phyloP scores from a whole-genome alignment of 2,888 invertebrate species.

The Drosophila leonis region DNA sequence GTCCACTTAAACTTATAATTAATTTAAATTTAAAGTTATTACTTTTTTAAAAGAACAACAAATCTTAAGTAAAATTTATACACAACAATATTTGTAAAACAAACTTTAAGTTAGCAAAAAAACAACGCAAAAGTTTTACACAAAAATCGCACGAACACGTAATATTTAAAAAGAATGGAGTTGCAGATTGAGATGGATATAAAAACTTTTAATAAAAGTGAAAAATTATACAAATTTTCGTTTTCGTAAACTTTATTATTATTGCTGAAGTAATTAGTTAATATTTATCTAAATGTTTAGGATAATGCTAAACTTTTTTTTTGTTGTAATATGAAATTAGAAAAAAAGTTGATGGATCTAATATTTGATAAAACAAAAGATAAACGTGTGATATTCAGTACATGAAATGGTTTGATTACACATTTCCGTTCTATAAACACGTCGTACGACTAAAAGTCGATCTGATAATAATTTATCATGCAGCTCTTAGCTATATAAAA shows the following conservation, averaged over 20 bases:
- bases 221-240: slow-evolving; percentile 28
- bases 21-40: slow-evolving; percentile 76
- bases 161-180: slow-evolving; percentile 57
- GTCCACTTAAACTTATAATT: slow-evolving; percentile 64
- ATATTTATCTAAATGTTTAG: neutral
- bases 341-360: neutral
- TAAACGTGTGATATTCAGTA: neutral
- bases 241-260: neutral
- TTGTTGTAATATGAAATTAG: neutral
- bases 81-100: slow-evolving; percentile 62
- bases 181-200: slow-evolving; percentile 46
- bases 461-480: neutral
- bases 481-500: neutral
- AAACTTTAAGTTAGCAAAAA: slow-evolving; percentile 56
- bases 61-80: slow-evolving; percentile 26
- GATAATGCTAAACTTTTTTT: neutral
- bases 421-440: neutral
- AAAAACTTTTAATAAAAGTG: slow-evolving; percentile 74
- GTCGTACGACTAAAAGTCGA: neutral
- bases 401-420: neutral
- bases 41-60: slow-evolving; percentile 61
- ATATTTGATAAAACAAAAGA: neutral
- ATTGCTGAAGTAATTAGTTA: neutral
- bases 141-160: slow-evolving; percentile 59
- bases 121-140: slow-evolving; percentile 33